Conservation (phyloP, 2,113 vertebrate species). For the Dromaius novaehollandiae region DNA sequence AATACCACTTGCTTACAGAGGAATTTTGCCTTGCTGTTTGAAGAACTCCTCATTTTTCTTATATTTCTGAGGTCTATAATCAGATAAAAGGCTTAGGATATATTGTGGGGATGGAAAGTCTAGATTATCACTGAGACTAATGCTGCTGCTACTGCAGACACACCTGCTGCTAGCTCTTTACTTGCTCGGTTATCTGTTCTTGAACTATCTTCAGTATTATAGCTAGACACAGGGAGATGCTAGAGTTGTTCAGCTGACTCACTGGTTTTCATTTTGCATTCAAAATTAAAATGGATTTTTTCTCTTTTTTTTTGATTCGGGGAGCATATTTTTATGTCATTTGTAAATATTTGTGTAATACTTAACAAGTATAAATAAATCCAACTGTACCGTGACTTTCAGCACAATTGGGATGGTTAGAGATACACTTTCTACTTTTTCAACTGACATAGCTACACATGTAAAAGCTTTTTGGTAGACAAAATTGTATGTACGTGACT, state of each 20-base stretch:
- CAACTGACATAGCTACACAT: not conserved
- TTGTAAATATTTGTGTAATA: not conserved
- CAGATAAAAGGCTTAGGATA: slow-evolving; percentile 1
- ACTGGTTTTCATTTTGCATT: not conserved
- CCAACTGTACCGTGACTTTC: not conserved
- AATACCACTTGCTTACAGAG: not conserved
- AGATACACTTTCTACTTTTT: not conserved
- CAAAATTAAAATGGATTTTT: not conserved
- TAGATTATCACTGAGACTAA: slow-evolving; percentile 7
- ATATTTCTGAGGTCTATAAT: not conserved
- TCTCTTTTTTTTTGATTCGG: not conserved
- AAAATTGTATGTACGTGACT: not conserved
- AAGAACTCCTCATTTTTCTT: not conserved
- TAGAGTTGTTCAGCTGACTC: not conserved
- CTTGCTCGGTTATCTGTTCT: not conserved
- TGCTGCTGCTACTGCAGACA: not conserved
- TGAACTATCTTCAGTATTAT: not conserved
- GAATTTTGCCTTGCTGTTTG: not conserved
- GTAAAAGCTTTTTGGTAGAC: not conserved
- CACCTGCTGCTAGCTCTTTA: slow-evolving; percentile 14
- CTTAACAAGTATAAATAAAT: not conserved
- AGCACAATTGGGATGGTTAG: not conserved
- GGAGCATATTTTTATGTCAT: not conserved
- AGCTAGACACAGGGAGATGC: not conserved
- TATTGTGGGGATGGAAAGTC: not conserved